Conservation (phyloP, 2,888 invertebrate genomes). For the Coleophora flavipennella region DNA sequence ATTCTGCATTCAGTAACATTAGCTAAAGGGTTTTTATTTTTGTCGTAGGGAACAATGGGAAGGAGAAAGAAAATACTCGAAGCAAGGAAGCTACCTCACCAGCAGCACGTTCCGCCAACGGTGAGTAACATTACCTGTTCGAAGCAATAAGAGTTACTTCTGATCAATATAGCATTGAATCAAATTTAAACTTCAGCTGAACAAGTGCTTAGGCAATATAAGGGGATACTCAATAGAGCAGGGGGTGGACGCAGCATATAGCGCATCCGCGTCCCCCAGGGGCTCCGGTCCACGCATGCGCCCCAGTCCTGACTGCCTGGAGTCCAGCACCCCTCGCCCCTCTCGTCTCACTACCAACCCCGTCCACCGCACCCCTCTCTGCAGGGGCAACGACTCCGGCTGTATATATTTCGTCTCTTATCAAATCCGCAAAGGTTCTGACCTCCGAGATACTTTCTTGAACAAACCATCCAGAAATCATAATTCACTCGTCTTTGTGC, state of each 20-base stretch:
- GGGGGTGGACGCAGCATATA: slow-evolving; percentile 18
- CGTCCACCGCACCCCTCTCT: slow-evolving; percentile 32
- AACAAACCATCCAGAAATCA: slow-evolving; percentile 1
- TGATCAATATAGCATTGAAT: no score
- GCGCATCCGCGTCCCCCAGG: slow-evolving; percentile 44
- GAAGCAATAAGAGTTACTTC: slow-evolving; percentile 11
- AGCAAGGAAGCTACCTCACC: slow-evolving; percentile 81
- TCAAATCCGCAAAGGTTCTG: no score
- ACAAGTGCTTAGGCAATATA: no score
- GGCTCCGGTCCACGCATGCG: slow-evolving; percentile 42
- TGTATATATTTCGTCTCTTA: neutral
- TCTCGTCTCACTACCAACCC: slow-evolving; percentile 12
- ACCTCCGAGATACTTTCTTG: no score
- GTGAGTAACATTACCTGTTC: slow-evolving; percentile 53
- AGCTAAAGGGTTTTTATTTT: slow-evolving; percentile 13
- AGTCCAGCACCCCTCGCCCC: slow-evolving; percentile 20
- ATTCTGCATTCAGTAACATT: no score
- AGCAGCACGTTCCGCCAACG: slow-evolving; percentile 77
- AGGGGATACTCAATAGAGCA: slow-evolving; percentile 18
- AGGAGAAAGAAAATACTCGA: slow-evolving; percentile 76
- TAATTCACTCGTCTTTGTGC: neutral
- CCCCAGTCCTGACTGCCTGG: slow-evolving; percentile 31
- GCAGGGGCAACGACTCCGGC: slow-evolving; percentile 38
- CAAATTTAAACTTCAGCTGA: neutral
- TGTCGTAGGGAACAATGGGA: slow-evolving; percentile 81